phyloP scores from a whole-genome alignment of 2,888 invertebrate genomes.

The Bursaphelenchus okinawaensis region DNA sequence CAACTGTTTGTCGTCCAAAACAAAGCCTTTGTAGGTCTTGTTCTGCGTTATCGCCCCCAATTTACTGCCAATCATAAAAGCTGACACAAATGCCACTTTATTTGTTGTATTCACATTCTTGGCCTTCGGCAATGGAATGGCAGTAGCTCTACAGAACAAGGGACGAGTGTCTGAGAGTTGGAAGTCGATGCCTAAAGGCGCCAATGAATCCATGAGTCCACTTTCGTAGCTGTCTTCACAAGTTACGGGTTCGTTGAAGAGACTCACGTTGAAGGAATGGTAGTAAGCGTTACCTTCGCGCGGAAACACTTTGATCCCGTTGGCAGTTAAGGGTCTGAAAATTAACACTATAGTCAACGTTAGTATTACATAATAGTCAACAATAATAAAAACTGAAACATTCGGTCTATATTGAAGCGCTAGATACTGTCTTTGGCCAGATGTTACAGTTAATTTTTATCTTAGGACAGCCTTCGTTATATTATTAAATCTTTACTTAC shows the following conservation, averaged over 20 bases:
- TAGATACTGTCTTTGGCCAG: too few species aligned
- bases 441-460: too few species aligned
- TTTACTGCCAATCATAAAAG: conserved; percentile 31
- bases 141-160: conserved; percentile 46
- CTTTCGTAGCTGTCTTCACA: conserved; percentile 35
- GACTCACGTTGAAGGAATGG: conserved; percentile 49
- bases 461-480: too few species aligned
- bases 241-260: conserved; percentile 36
- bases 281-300: conserved; percentile 55
- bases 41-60: conserved; percentile 38
- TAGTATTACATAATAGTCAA: too few species aligned
- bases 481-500: conserved; percentile 14
- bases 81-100: conserved; percentile 35
- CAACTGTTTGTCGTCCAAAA: conserved; percentile 42
- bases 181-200: background rate
- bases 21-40: conserved; percentile 30
- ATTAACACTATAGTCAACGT: background rate
- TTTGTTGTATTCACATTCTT: conserved; percentile 25
- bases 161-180: background rate
- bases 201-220: conserved; percentile 6
- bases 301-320: conserved; percentile 58
- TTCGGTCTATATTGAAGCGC: too few species aligned
- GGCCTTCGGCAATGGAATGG: conserved; percentile 30
- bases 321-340: conserved; percentile 58
- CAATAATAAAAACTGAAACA: too few species aligned